Conservation (phyloP, 2,113 vertebrate genomes). For the Neoarius graeffei region DNA sequence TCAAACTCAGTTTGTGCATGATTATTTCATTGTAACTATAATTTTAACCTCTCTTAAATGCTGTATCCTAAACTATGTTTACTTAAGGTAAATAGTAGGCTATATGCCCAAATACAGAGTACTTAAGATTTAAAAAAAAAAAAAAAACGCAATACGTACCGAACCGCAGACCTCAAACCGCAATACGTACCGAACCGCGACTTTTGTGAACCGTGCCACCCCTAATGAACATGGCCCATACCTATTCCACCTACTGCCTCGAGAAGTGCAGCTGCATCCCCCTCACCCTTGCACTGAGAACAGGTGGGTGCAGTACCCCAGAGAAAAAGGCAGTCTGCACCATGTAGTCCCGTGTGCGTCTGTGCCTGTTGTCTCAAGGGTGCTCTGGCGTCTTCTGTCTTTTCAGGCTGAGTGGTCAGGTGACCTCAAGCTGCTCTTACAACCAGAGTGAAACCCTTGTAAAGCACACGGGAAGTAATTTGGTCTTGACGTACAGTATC, state of each 20-base stretch:
- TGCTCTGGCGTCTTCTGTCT: neutral
- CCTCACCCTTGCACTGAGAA: neutral
- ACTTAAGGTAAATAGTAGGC: too few relatives aligned
- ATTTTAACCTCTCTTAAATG: too few relatives aligned
- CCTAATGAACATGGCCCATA: neutral
- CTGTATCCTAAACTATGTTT: too few relatives aligned
- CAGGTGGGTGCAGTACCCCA: neutral
- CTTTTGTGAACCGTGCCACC: too few relatives aligned
- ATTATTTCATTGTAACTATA: too few relatives aligned
- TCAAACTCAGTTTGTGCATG: too few relatives aligned
- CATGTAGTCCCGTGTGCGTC: neutral
- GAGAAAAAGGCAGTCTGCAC: conserved; percentile 7
- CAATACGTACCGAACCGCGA: too few relatives aligned
- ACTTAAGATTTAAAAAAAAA: too few relatives aligned
- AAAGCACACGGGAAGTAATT: neutral
- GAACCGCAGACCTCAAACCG: too few relatives aligned
- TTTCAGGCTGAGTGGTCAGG: conserved; percentile 4
- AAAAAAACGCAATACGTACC: too few relatives aligned
- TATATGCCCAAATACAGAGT: too few relatives aligned
- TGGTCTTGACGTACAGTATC: neutral
- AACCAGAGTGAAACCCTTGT: neutral
- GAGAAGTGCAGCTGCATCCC: neutral
- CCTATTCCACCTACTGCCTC: neutral
- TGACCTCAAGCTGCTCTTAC: neutral
- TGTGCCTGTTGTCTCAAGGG: neutral